Evolutionary conservation across 2,797 vertebrate species (phyloP).

Genomic region (Cynodonichthys magdalenae): DNA sequence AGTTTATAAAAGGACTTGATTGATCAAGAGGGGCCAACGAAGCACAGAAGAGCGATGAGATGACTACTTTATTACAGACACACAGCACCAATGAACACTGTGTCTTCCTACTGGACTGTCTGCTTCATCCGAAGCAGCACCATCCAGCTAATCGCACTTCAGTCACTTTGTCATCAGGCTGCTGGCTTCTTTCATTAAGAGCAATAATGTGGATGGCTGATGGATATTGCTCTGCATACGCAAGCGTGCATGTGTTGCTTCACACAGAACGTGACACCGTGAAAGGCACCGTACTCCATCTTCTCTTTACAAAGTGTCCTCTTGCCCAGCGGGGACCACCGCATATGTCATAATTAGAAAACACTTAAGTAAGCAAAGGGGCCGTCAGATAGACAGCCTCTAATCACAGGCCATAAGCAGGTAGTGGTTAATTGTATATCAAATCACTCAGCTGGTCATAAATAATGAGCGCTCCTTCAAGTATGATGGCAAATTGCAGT

Average conservation of each 20-base stretch:
- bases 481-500: conserved; percentile 79
- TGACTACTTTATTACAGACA: conserved; percentile 89
- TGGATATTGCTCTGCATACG: conserved; percentile 85
- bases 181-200: conserved; percentile 91
- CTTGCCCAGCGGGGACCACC: conserved; percentile 88
- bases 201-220: conserved; percentile 90
- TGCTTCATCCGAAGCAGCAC: conserved; percentile 69
- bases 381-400: conserved; percentile 78
- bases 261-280: conserved; percentile 85
- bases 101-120: conserved; percentile 68
- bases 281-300: conserved; percentile 80
- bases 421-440: conserved; percentile 88
- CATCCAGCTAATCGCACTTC: conserved; percentile 87
- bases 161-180: conserved; percentile 93
- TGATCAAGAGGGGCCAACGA: conserved; percentile 83
- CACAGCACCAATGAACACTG: conserved; percentile 64
- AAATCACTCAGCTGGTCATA: conserved; percentile 83
- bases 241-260: conserved; percentile 54
- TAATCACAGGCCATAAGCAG: conserved; percentile 86
- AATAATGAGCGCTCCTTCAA: conserved; percentile 83
- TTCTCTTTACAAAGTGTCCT: conserved; percentile 93
- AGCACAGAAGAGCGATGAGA: conserved; percentile 80
- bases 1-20: conserved; percentile 89
- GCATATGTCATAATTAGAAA: conserved; percentile 98
- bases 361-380: conserved; percentile 94